These are phyloP conservation scores for Ameiurus melas DNA, from an alignment of 2,113 vertebrate species.

Conservation along the genomic window DNA sequence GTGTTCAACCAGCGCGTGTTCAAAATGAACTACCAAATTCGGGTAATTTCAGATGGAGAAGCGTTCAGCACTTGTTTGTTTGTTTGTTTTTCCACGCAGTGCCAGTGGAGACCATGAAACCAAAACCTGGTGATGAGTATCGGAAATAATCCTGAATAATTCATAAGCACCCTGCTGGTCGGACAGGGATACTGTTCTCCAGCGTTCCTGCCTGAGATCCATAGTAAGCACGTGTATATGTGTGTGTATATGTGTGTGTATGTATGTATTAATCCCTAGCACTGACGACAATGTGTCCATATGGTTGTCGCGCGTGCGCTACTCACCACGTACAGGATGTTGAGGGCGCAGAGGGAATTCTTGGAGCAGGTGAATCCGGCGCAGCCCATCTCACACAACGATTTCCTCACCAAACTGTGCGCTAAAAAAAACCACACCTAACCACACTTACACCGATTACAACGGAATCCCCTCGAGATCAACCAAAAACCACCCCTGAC, in stretches of 20 bases:
- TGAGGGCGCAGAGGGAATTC: conserved; percentile 71
- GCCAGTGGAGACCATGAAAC: conserved; percentile 45
- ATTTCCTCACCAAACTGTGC: neutral
- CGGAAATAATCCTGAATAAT: conserved; percentile 59
- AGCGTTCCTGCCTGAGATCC: too few species aligned
- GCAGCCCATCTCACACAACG: conserved; percentile 62
- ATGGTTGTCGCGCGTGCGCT: conserved; percentile 47
- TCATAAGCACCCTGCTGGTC: conserved; percentile 35
- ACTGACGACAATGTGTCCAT: conserved; percentile 47
- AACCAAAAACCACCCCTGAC: neutral
- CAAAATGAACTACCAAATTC: neutral
- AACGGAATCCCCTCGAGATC: neutral
- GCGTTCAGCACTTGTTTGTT: neutral
- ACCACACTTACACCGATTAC: conserved; percentile 11
- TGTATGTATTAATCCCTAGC: too few species aligned
- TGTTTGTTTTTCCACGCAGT: neutral
- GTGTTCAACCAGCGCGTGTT: neutral
- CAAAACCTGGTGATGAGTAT: conserved; percentile 37
- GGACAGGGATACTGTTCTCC: conserved; percentile 14
- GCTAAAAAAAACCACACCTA: neutral
- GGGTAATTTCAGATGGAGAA: neutral
- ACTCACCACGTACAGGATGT: conserved; percentile 78
- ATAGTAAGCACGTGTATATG: too few species aligned
- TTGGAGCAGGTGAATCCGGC: conserved; percentile 76
- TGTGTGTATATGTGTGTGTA: neutral